Evolutionary conservation across 2,797 vertebrate species (phyloP).

Genomic region (Erethizon dorsatum): DNA sequence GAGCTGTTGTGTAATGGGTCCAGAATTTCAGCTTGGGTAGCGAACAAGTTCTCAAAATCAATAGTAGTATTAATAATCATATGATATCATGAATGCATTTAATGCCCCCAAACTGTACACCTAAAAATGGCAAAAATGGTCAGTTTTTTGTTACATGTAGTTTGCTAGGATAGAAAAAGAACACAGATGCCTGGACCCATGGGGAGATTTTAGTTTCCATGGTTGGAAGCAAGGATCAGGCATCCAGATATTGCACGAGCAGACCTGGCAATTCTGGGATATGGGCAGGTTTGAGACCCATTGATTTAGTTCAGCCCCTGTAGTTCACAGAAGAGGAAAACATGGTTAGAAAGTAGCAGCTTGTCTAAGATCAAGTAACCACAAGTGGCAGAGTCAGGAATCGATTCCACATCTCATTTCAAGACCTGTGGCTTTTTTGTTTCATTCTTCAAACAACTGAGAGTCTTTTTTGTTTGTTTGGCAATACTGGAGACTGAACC

Average conservation of each 20-base stretch:
- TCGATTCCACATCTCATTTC: neutral
- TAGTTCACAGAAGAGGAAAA: neutral
- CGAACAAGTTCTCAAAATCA: neutral
- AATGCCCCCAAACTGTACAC: neutral
- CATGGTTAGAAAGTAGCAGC: neutral
- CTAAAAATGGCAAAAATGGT: neutral
- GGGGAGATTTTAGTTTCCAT: neutral
- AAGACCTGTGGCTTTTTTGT: neutral
- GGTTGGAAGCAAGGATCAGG: neutral
- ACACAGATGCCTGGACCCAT: neutral
- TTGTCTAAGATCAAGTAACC: neutral
- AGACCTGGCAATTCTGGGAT: neutral
- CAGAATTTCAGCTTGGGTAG: neutral
- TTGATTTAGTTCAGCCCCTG: neutral
- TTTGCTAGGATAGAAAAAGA: neutral
- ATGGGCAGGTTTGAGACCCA: neutral
- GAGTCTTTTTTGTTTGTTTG: neutral
- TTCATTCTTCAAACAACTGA: conserved; percentile 30
- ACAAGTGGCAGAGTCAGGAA: neutral
- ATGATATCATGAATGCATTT: neutral
- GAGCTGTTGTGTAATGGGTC: neutral
- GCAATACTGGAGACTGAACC: neutral
- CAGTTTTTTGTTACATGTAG: neutral
- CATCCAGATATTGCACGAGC: neutral
- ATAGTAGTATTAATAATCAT: too few relatives aligned